Base-by-base conservation (phyloP, 2,888 invertebrate genomes). In the Troglohyphantes excavatus region DNA sequence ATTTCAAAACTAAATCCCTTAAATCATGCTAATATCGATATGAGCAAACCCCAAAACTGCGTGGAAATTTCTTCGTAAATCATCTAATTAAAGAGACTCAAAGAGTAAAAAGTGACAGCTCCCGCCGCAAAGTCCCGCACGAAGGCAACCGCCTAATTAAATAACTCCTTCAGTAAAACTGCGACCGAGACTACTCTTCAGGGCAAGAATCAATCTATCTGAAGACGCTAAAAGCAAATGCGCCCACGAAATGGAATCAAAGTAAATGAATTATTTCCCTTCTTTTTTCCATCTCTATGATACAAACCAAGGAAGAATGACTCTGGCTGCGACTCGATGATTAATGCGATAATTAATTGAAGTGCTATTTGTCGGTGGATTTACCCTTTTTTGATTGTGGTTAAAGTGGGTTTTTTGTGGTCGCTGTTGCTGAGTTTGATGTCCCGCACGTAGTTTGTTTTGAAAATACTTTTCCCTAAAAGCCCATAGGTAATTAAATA, bases 171-270 rank as follows among this genome's bases (percentile, higher is more conserved):
- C 3, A 53, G 53, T 17, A 53, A 6, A 53, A 2, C 0, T n/a
- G 17, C 2, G 53, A 1, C 9, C 13, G 17, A 53, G 53, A 17
- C 17, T 53, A 2, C 5, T 53, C 33, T 33, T 33, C 9, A 0
- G n/a, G 53, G 2, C 53, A 2, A 13, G n/a, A 17, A 17, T 2
- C 46, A 46, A 46, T 46, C 46, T 46, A 46, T 46, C 2, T 17
- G 11, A 53, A 53, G 53, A 53, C n/a, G 53, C n/a, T n/a, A 53
- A 53, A 53, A 53, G 53, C 53, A 53, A 53, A 53, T 53, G 53
- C 53, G 2, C 2, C 53, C 17, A 53, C n/a, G 17, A 17, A 53
- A 53, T 53, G 53, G n/a, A 53, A 53, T 53, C 53, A 53, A 53
- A 53, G 53, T 53, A n/a, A 13, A 53, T 53, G n/a, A 7, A n/a